Conservation (phyloP, 2,888 invertebrate genomes). For the Lamellibrachia columna region DNA sequence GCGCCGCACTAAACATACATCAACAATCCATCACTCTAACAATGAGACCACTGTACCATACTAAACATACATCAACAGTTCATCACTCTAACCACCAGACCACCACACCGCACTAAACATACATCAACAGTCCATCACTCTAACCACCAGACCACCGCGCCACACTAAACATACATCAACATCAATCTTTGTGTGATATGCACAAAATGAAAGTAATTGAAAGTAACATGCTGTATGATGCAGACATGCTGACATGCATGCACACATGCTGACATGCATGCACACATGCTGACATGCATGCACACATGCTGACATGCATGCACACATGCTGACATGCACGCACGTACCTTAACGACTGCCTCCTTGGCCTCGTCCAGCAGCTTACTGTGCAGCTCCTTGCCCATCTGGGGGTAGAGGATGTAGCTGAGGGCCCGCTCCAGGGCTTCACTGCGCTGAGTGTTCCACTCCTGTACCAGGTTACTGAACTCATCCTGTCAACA, state of each 20-base stretch:
- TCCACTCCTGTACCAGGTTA: conserved; percentile 84
- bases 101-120: no score
- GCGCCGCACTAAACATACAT: no score
- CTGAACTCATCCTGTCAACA: conserved; percentile 84
- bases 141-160: no score
- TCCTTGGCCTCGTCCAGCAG: conserved; percentile 85
- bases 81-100: no score
- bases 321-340: background rate
- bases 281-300: no score
- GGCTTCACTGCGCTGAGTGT: conserved; percentile 85
- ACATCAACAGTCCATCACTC: no score
- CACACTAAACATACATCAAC: no score
- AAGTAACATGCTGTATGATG: background rate
- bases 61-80: no score
- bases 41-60: no score
- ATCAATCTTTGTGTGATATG: no score
- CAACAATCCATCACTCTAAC: no score
- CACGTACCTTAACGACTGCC: conserved; percentile 62
- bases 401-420: conserved; percentile 88
- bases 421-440: conserved; percentile 87
- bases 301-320: background rate
- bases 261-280: background rate
- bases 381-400: conserved; percentile 83
- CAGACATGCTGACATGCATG: background rate
- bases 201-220: no score